A percentile compares a stretch with the other conserved stretches of the same genome.
These are phyloP conservation scores for Dermolepida albohirtum DNA, from an alignment of 2,888 invertebrate genomes.

Conservation along the genomic window DNA sequence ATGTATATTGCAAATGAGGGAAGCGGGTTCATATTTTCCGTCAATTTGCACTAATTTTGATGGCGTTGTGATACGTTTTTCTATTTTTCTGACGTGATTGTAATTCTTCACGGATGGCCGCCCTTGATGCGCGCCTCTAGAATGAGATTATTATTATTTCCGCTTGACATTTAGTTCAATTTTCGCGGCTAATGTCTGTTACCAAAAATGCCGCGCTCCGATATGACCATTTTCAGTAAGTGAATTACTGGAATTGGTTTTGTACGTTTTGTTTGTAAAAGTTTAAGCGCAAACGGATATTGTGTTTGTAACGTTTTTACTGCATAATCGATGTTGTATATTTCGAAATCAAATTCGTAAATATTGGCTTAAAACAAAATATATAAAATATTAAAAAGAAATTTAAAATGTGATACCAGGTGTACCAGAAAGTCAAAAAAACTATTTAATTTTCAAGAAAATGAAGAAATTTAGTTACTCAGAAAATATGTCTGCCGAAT, in stretches of 20 bases:
- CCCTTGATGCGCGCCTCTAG: constrained; percentile 46
- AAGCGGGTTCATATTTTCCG: constrained; percentile 62
- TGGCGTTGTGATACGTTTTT: constrained; percentile 64
- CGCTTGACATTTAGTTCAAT: constrained; percentile 51
- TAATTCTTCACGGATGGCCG: constrained; percentile 62
- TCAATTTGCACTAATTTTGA: constrained; percentile 67
- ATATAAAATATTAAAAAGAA: no score
- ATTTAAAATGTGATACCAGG: no score
- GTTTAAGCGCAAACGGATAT: neutral
- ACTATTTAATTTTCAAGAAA: no score
- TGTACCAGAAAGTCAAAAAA: no score
- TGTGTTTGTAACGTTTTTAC: no score
- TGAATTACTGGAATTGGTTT: constrained; percentile 22
- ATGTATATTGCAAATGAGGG: constrained; percentile 55
- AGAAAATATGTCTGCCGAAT: no score
- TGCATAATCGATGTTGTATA: no score
- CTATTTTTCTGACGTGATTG: constrained; percentile 65
- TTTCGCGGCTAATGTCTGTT: constrained; percentile 31
- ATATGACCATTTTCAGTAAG: constrained; percentile 15
- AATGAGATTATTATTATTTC: constrained; percentile 64
- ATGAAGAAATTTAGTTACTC: no score
- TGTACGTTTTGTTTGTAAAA: constrained; percentile 2
- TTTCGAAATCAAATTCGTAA: no score
- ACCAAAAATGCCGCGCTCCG: constrained; percentile 8
- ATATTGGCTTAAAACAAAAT: no score